These are phyloP conservation scores for Salvator merianae DNA, from an alignment of 2,113 vertebrate species.

Conservation along the genomic window DNA sequence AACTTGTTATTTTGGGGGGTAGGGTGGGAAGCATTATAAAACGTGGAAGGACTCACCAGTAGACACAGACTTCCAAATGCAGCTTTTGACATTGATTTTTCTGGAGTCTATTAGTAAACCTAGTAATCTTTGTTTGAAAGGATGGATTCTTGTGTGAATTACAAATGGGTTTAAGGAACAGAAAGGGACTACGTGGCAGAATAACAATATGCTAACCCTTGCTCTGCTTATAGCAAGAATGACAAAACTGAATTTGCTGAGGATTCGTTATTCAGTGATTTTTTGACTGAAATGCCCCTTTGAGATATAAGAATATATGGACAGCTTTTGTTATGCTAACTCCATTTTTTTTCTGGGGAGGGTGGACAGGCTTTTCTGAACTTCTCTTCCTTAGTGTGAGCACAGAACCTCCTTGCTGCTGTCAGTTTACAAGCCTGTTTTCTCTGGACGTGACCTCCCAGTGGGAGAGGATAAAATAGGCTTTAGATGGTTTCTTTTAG, in stretches of 20 bases:
- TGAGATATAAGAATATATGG: background rate
- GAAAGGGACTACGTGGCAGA: background rate
- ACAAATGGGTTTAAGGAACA: background rate
- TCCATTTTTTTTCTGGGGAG: background rate
- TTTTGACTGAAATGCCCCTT: background rate
- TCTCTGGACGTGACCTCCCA: background rate
- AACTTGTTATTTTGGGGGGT: background rate
- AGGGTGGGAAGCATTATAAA: background rate
- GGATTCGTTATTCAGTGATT: background rate
- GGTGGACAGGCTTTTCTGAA: background rate
- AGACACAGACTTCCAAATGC: background rate
- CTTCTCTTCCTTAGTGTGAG: too few species aligned
- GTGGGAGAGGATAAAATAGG: background rate
- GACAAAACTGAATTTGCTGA: background rate
- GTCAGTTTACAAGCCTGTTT: background rate
- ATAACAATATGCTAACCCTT: background rate
- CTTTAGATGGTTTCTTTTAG: background rate
- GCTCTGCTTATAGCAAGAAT: background rate
- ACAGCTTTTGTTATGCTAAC: background rate
- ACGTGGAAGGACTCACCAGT: background rate
- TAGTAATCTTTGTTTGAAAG: background rate
- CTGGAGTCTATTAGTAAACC: background rate
- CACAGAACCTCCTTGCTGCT: too few species aligned
- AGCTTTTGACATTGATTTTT: background rate
- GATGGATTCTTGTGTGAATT: background rate